A percentile compares a stretch with the other conserved stretches of the same genome.
Conservation (phyloP, 2,888 invertebrate genomes). For the Dryadula phaetusa region DNA sequence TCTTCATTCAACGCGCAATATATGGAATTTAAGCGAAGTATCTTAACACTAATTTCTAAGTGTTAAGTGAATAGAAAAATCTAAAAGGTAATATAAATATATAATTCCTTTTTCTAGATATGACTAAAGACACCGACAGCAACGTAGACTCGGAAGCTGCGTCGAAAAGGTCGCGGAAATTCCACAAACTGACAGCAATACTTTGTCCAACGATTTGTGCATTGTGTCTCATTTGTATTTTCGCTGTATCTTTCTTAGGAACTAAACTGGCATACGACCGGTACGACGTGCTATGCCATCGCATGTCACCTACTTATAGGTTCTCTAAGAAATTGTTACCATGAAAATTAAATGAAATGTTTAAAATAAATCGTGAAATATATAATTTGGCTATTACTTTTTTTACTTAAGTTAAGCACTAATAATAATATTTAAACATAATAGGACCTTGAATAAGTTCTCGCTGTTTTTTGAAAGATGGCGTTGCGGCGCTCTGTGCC, state of each 20-base stretch:
- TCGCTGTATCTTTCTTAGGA: constrained; percentile 64
- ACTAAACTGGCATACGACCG: constrained; percentile 66
- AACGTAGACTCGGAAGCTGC: constrained; percentile 65
- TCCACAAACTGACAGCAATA: constrained; percentile 64
- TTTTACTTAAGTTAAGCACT: not conserved
- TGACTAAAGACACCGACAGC: constrained; percentile 64
- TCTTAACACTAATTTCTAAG: too few species aligned
- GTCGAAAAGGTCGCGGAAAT: constrained; percentile 54
- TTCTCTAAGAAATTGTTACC: constrained; percentile 5
- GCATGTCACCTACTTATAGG: constrained; percentile 1
- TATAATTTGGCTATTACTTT: not conserved
- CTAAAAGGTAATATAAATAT: not conserved
- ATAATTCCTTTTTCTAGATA: constrained; percentile 53
- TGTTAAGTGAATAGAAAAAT: too few species aligned
- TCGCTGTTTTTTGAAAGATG: too few species aligned
- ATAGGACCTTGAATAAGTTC: too few species aligned
- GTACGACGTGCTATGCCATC: constrained; percentile 47
- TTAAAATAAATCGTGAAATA: not conserved
- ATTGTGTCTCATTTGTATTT: constrained; percentile 61
- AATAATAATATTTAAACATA: not conserved
- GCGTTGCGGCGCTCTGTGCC: too few species aligned
- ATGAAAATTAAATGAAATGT: not conserved
- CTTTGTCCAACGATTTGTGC: constrained; percentile 72
- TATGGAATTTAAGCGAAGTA: too few species aligned
- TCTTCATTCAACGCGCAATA: too few species aligned